phyloP scores from a whole-genome alignment of 1,140 invertebrate genomes.

The Druon quercuslanigerum region DNA sequence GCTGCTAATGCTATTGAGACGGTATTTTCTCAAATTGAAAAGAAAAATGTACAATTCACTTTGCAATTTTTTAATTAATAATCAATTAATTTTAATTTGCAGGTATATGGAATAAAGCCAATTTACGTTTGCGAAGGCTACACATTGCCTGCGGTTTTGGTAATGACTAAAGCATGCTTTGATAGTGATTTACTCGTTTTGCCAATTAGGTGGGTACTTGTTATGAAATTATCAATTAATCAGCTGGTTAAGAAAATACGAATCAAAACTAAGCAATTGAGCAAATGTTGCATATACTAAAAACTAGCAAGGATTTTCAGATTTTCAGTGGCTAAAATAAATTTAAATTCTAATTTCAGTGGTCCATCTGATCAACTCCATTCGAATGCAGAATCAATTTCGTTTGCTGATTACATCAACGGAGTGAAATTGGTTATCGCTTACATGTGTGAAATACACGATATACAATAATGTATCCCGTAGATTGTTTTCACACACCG shows the following conservation, averaged over 20 bases:
- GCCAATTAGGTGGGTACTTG: slow-evolving; percentile 45
- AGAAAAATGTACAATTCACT: neutral
- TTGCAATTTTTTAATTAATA: slow-evolving; percentile 12
- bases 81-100: slow-evolving; percentile 22
- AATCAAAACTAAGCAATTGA: neutral
- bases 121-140: slow-evolving; percentile 47
- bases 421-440: slow-evolving; percentile 49
- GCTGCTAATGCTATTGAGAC: slow-evolving; percentile 47
- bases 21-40: slow-evolving; percentile 36
- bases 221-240: slow-evolving; percentile 32
- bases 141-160: slow-evolving; percentile 47
- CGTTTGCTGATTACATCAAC: slow-evolving; percentile 40
- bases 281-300: neutral
- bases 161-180: slow-evolving; percentile 38
- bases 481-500: neutral
- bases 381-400: slow-evolving; percentile 45
- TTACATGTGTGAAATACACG: slow-evolving; percentile 53
- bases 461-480: slow-evolving; percentile 33
- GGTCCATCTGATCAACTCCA: slow-evolving; percentile 32
- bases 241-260: neutral
- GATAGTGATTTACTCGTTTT: slow-evolving; percentile 48
- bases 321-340: neutral
- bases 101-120: slow-evolving; percentile 47
- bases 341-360: slow-evolving; percentile 37
- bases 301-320: slow-evolving; percentile 22